Evolutionary conservation across 2,113 vertebrate genomes (phyloP).

Genomic region (Machaerirhynchus nigripectus): DNA sequence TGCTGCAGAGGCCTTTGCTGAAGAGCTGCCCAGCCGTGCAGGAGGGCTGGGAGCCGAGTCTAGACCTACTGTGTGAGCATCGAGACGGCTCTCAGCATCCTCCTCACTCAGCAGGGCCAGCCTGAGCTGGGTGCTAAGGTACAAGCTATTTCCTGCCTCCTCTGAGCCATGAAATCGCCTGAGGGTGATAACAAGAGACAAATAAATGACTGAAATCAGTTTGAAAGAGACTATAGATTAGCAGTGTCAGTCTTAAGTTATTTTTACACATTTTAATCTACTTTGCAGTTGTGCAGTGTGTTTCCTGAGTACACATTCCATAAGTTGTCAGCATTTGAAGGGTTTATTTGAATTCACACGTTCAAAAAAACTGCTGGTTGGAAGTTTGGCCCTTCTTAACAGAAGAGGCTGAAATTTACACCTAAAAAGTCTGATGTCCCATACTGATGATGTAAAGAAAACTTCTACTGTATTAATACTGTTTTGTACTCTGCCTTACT

Average conservation of each 20-base stretch:
- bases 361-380: background rate
- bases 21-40: background rate
- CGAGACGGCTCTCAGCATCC: accelerated
- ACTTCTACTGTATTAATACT: slow-evolving; percentile 20
- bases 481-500: background rate
- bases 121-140: background rate
- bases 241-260: background rate
- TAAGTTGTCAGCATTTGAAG: background rate
- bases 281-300: background rate
- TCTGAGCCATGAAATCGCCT: background rate
- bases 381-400: background rate
- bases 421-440: background rate
- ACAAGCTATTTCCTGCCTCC: background rate
- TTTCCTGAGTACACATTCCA: background rate
- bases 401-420: background rate
- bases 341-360: background rate
- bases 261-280: slow-evolving; percentile 47
- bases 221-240: background rate
- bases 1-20: background rate
- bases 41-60: no score
- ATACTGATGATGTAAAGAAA: slow-evolving; percentile 60
- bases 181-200: background rate
- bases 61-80: no score
- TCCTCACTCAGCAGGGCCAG: background rate
- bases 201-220: background rate